phyloP scores from a whole-genome alignment of 2,113 vertebrate species.

The Hipposideros armiger region DNA sequence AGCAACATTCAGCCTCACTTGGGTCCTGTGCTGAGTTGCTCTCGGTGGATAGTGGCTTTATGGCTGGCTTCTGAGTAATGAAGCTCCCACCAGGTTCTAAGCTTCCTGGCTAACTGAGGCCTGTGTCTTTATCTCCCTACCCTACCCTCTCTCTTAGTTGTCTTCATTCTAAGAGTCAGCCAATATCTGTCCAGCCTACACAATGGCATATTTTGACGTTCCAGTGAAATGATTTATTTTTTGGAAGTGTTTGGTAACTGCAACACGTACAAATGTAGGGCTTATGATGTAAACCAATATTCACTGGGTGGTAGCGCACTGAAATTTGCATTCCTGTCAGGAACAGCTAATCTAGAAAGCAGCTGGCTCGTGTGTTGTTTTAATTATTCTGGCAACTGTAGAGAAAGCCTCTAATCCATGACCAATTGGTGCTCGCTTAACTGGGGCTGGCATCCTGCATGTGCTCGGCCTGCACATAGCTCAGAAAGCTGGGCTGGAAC shows the following conservation, averaged over 20 bases:
- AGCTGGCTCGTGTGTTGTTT: slow-evolving; percentile 59
- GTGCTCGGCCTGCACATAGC: not conserved
- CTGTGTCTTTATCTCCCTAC: not conserved
- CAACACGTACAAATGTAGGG: not conserved
- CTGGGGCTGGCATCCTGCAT: slow-evolving; percentile 1
- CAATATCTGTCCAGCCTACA: not conserved
- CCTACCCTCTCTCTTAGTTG: not conserved
- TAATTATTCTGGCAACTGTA: slow-evolving; percentile 59
- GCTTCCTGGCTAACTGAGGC: not conserved
- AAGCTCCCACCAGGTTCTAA: not conserved
- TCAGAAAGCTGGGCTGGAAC: not conserved
- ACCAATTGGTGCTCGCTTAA: slow-evolving; percentile 8
- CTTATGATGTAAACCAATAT: not conserved
- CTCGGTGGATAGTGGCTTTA: not conserved
- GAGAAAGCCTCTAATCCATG: slow-evolving; percentile 48
- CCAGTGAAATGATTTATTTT: not conserved
- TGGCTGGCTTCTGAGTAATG: slow-evolving; percentile 10
- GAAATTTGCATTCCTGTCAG: slow-evolving; percentile 49
- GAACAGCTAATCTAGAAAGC: slow-evolving; percentile 50
- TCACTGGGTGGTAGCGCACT: not conserved
- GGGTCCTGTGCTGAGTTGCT: not conserved
- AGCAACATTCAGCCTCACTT: not conserved
- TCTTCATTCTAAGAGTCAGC: slow-evolving; percentile 14
- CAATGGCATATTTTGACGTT: not conserved
- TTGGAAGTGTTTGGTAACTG: not conserved